Base-by-base conservation (phyloP, 1,140 invertebrate genomes). In the Aporrectodea caliginosa region DNA sequence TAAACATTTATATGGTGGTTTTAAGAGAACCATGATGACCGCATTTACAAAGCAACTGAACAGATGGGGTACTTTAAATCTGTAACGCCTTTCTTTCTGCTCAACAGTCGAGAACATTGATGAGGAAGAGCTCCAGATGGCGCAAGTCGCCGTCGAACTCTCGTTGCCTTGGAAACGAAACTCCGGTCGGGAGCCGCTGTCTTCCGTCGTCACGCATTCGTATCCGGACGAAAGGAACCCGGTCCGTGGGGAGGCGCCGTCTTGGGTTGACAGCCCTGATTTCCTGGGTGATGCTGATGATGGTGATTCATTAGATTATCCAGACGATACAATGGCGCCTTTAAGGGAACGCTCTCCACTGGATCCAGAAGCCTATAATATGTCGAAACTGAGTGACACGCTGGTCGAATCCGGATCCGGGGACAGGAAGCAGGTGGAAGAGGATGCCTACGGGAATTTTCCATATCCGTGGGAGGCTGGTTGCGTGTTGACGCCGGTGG, bases 211-310 rank as follows among this genome's bases (percentile, higher is more conserved):
- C 0, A 83, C 82, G 12, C 76, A 83, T 34, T 82, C 77, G 35
- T 81, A 85, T 35, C 84, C 84, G 0, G 82, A 85, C 73, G 84
- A 87, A 73, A 84, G 85, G 43, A 78, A 80, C n/a, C 85, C 86
- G 1, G 75, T 84, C 1, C 80, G 84, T 68, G 83, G 84, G 6
- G 83, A 86, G 70, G 83, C 83, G 1, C 86, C 86, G 2, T 85
- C 86, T 32, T 87, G 86, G 86, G 85, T 85, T 22, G 83, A 85
- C 78, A 87, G 87, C 79, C 73, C 84, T 35, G 82, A 84, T 22
- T 87, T 86, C 33, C 73, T 75, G 73, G 22, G 16, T 16, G 29
- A n/a, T 29, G 16, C 29, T 32, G 29, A n/a, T 2, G 33, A 29
- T 22, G 16, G 1, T 12, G 43, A 58, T 22, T 12, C 6, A 6